Conservation (phyloP, 2,888 invertebrate genomes). For the Electrophaes corylata region DNA sequence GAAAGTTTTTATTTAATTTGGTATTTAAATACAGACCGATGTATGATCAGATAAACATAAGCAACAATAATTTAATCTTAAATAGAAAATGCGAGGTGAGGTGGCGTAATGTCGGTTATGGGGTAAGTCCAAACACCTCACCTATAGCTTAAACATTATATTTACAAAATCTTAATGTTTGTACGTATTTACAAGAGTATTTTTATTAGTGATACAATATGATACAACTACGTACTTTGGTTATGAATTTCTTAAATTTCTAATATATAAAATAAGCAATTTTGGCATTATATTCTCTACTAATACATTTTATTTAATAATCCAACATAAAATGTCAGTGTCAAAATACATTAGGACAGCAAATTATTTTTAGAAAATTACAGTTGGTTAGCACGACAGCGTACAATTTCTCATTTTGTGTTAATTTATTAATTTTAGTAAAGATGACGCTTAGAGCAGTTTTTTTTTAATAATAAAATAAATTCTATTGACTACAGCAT, state of each 20-base stretch:
- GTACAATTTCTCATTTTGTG: neutral
- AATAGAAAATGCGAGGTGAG: constrained; percentile 44
- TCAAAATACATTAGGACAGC: neutral
- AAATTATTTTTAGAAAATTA: neutral
- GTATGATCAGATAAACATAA: constrained; percentile 38
- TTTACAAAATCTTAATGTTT: constrained; percentile 15
- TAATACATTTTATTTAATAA: constrained; percentile 1
- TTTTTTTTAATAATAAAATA: constrained; percentile 4
- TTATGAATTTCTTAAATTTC: constrained; percentile 30
- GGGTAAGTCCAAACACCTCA: neutral
- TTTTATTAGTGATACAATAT: neutral
- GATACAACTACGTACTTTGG: constrained; percentile 23
- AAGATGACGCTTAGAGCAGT: neutral
- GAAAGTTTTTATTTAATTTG: constrained; percentile 27
- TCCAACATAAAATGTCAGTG: neutral
- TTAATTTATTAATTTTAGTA: neutral
- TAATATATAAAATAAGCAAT: constrained; percentile 14
- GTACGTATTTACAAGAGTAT: constrained; percentile 38
- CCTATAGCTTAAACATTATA: constrained; percentile 9
- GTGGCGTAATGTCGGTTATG: too few relatives aligned
- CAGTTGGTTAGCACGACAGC: neutral
- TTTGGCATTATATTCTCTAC: constrained; percentile 8
- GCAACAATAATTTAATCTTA: constrained; percentile 49
- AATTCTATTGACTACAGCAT: constrained; percentile 55
- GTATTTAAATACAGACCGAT: constrained; percentile 48